These are phyloP conservation scores for Tetramorium alpestre DNA, from an alignment of 1,140 invertebrate species.

Conservation along the genomic window DNA sequence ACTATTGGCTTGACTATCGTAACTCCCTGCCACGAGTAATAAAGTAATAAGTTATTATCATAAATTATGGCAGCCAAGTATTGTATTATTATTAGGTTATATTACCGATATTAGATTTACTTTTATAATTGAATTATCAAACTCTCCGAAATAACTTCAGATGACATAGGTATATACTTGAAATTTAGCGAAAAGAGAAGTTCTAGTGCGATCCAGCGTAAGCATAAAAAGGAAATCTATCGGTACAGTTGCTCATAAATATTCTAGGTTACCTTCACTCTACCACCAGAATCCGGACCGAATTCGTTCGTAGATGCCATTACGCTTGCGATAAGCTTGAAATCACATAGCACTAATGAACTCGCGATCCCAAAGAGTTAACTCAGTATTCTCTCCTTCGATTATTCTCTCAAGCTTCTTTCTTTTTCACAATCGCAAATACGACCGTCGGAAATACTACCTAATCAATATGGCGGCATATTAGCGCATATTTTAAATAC, in stretches of 20 bases:
- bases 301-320: slow-evolving; percentile 91
- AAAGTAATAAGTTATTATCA: not conserved
- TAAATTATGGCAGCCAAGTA: not conserved
- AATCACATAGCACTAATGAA: not conserved
- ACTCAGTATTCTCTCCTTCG: not conserved
- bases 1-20: slow-evolving; percentile 98
- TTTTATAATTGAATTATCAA: too few species aligned
- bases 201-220: too few species aligned
- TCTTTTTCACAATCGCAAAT: not conserved
- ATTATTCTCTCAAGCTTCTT: not conserved
- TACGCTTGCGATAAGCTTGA: slow-evolving; percentile 53
- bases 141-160: too few species aligned
- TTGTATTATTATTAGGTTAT: not conserved
- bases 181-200: too few species aligned
- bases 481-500: not conserved
- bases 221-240: not conserved
- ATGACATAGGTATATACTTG: too few species aligned
- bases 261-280: slow-evolving; percentile 89
- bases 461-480: not conserved
- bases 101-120: too few species aligned
- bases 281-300: slow-evolving; percentile 92
- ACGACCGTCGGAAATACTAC: not conserved
- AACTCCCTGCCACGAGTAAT: slow-evolving; percentile 89
- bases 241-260: not conserved
- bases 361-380: not conserved